Evolutionary conservation across 2,113 vertebrate genomes (phyloP), one percentile per base, ranked within the genome.

Genomic region (Chaetops frenatus): DNA sequence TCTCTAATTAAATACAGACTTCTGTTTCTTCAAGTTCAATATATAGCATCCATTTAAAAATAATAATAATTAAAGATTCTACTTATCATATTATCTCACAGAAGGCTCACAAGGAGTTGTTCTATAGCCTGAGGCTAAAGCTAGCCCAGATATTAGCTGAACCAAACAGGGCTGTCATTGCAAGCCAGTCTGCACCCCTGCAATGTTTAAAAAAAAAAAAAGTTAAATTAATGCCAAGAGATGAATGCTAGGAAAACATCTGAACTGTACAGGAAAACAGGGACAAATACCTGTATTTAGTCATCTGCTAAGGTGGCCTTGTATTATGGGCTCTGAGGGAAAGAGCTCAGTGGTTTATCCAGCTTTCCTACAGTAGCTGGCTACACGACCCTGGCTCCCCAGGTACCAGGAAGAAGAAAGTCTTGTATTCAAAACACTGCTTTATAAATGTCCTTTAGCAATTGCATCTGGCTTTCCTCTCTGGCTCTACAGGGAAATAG

Each of bases 81-180:
- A 33, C 76, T 64, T 80, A 87, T 61, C 42, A 42, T 86, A 93
- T 95, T 88, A 48, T 91, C 58, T 94, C 85, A 88, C 92, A 96
- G 94, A 93, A 93, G 95, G 82, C 71, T 96, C 88, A 69, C 71
- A 95, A 90, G 56, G 76, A 83, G 45, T 74, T 86, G 82, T 86
- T 93, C 72, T 48, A 79, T 78, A 88, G 90, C 95, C 91, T 88
- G 64, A 78, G 90, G 93, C 79, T 94, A 86, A 92, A 90, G 58
- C 94, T 95, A 97, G 92, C 95, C 93, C 94, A 93, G 93, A 92
- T 96, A 97, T 93, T 96, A 96, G 92, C 82, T 95, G 92, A 96
- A 95, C 85, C 93, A 95, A 95, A 81, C 72, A 94, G 45, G 86
- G 28, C 69, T 95, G 90, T 90, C 92, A 86, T 78, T 88, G 69